A percentile compares a stretch with the other conserved stretches of the same genome.
These are phyloP conservation scores for Enoplosus armatus DNA, from an alignment of 2,797 vertebrate genomes.

Conservation along the genomic window DNA sequence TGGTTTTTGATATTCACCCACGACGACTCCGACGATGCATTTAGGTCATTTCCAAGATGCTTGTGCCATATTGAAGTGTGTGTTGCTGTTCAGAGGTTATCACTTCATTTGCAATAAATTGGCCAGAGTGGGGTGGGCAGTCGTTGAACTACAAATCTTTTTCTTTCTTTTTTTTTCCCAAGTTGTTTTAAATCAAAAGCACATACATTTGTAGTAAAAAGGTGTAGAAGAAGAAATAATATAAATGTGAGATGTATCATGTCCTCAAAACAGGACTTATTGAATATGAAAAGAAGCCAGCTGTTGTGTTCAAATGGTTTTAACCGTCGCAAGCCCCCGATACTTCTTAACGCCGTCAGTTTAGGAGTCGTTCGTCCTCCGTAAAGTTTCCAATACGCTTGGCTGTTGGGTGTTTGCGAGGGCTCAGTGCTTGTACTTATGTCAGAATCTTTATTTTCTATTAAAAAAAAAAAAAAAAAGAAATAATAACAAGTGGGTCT, in stretches of 20 bases:
- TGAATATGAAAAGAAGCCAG: slow-evolving; percentile 78
- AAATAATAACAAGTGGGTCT: slow-evolving; percentile 72
- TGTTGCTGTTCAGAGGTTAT: slow-evolving; percentile 74
- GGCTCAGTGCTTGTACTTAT: slow-evolving; percentile 77
- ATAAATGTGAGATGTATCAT: slow-evolving; percentile 77
- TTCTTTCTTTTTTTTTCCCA: slow-evolving; percentile 8
- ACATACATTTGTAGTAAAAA: slow-evolving; percentile 80
- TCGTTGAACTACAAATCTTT: slow-evolving; percentile 45
- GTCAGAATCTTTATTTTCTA: slow-evolving; percentile 81
- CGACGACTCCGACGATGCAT: slow-evolving; percentile 45
- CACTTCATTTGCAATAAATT: slow-evolving; percentile 83
- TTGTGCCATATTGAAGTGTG: slow-evolving; percentile 84
- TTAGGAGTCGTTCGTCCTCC: slow-evolving; percentile 48
- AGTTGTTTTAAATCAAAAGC: slow-evolving; percentile 73
- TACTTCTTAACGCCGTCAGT: slow-evolving; percentile 25
- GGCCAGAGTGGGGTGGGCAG: slow-evolving; percentile 48
- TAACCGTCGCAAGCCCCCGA: slow-evolving; percentile 55
- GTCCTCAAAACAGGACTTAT: slow-evolving; percentile 62
- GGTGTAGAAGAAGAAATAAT: slow-evolving; percentile 77
- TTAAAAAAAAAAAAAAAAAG: slow-evolving; percentile 57
- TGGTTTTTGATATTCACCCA: slow-evolving; percentile 70
- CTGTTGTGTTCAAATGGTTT: slow-evolving; percentile 74
- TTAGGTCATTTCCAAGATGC: slow-evolving; percentile 71
- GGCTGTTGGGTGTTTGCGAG: slow-evolving; percentile 71
- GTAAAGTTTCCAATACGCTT: slow-evolving; percentile 56